phyloP scores from a whole-genome alignment of 2,888 invertebrate genomes.

The Zonitis immaculata region DNA sequence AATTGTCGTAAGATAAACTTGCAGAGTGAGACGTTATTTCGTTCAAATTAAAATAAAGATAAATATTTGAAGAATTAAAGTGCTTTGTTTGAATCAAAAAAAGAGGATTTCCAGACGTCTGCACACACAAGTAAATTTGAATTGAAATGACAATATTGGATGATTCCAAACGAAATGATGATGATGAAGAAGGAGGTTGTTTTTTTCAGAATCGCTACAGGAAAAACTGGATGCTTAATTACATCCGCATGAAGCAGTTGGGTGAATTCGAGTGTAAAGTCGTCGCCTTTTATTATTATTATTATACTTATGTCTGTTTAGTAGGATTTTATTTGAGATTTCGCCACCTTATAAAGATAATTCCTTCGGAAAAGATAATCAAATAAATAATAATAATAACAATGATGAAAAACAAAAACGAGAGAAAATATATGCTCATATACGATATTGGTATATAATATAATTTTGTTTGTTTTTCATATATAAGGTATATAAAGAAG shows the following conservation, averaged over 20 bases:
- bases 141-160: constrained; percentile 14
- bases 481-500: background rate
- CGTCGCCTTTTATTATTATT: background rate
- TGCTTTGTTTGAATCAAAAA: constrained; percentile 10
- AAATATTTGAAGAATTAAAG: background rate
- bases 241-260: background rate
- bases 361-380: background rate
- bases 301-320: background rate
- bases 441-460: background rate
- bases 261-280: background rate
- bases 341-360: constrained; percentile 1
- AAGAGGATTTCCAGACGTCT: constrained; percentile 24
- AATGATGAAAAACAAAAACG: too few relatives aligned
- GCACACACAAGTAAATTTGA: constrained; percentile 20
- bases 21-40: background rate
- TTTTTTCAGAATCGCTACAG: background rate
- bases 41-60: too few relatives aligned
- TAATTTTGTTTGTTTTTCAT: background rate
- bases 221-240: constrained; percentile 2
- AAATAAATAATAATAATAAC: background rate
- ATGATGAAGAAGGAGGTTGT: background rate
- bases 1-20: too few relatives aligned
- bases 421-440: too few relatives aligned
- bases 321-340: background rate
- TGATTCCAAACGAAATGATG: background rate